Evolutionary conservation across 2,888 invertebrate species (phyloP).

Genomic region (Platycheirus albimanus): DNA sequence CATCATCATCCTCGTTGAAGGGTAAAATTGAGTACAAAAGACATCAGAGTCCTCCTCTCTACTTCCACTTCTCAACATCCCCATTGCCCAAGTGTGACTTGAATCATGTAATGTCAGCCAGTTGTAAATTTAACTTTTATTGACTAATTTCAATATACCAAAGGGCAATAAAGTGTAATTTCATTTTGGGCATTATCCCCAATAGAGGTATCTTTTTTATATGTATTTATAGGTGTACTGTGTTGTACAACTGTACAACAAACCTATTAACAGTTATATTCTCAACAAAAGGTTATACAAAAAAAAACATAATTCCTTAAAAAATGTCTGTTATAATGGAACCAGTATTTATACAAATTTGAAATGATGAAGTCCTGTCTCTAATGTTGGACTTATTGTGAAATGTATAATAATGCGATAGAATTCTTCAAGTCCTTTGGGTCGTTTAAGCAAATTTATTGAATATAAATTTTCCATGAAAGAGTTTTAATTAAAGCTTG

Average conservation of each 20-base stretch:
- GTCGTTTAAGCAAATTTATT: constrained; percentile 4
- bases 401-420: constrained; percentile 52
- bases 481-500: constrained; percentile 64
- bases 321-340: constrained; percentile 49
- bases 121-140: constrained; percentile 74
- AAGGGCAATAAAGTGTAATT: constrained; percentile 72
- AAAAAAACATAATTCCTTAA: constrained; percentile 37
- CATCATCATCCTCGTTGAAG: constrained; percentile 58
- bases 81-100: constrained; percentile 52
- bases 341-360: constrained; percentile 65
- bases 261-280: too few relatives aligned
- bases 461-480: constrained; percentile 41
- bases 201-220: constrained; percentile 19
- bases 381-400: constrained; percentile 54
- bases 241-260: too few relatives aligned
- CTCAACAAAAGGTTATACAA: too few relatives aligned
- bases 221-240: too few relatives aligned
- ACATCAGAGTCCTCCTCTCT: not conserved
- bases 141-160: constrained; percentile 74
- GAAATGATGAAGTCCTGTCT: constrained; percentile 44
- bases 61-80: too few relatives aligned
- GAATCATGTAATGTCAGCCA: constrained; percentile 69
- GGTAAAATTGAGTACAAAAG: constrained; percentile 43
- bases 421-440: constrained; percentile 19
- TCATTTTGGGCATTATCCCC: constrained; percentile 63